phyloP scores from a whole-genome alignment of 2,888 invertebrate genomes.

The Meiosimyza platycephala region DNA sequence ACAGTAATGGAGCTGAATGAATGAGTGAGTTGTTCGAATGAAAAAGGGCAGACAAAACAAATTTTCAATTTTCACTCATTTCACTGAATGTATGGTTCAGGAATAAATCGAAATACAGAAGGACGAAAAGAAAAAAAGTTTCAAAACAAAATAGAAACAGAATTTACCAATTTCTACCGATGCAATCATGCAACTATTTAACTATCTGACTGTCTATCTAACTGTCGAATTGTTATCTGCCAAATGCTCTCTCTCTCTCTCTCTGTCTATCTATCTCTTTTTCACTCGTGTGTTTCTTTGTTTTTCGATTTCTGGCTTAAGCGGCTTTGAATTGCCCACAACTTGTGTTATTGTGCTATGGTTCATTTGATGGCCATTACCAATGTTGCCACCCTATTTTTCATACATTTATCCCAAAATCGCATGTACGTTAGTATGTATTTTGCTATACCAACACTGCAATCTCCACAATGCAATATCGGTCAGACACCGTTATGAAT shows the following conservation, averaged over 20 bases:
- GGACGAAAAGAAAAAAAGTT: not conserved
- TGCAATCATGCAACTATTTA: constrained; percentile 26
- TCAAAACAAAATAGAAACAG: not conserved
- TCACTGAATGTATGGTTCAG: not conserved
- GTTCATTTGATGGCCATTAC: constrained; percentile 15
- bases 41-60: not conserved
- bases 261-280: constrained; percentile 2
- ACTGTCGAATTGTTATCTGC: not conserved
- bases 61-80: no score
- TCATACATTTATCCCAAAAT: not conserved
- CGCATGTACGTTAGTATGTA: not conserved
- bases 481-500: constrained; percentile 9
- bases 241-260: constrained; percentile 14
- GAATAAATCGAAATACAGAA: not conserved
- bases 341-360: constrained; percentile 18
- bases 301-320: constrained; percentile 3
- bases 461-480: constrained; percentile 7
- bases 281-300: constrained; percentile 13
- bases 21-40: not conserved
- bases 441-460: not conserved
- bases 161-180: constrained; percentile 16
- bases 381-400: not conserved
- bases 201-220: not conserved
- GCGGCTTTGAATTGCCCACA: constrained; percentile 26
- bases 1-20: no score